Percentiles rank a stretch among this genome's conserved stretches.
These are phyloP conservation scores for Hydrozoanthus gracilis DNA, from an alignment of 92 coral and sea anemone genomes.

Conservation along the genomic window DNA sequence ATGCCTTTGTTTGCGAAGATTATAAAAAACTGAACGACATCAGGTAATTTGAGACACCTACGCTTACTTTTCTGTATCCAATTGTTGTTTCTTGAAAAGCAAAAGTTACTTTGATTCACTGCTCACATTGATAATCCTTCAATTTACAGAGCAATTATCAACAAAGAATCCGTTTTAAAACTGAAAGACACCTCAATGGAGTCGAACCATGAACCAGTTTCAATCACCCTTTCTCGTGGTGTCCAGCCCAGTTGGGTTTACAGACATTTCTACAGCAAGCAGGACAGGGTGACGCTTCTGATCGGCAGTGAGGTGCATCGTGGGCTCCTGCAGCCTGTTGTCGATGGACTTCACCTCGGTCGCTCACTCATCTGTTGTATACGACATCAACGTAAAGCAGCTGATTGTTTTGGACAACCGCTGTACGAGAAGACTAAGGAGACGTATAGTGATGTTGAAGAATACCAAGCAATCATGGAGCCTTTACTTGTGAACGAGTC, in stretches of 20 bases:
- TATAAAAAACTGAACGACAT: conserved; percentile 28
- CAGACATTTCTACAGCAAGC: conserved; percentile 67
- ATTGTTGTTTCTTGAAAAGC: not conserved
- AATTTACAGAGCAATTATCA: conserved; percentile 9
- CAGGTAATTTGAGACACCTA: not conserved
- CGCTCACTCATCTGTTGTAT: conserved; percentile 71
- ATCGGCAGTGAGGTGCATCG: conserved; percentile 71
- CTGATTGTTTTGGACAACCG: conserved; percentile 63
- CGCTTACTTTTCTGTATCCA: not conserved
- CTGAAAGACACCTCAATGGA: conserved; percentile 37
- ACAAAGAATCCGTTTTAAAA: conserved; percentile 31
- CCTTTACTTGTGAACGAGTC: conserved; percentile 88
- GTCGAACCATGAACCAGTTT: conserved; percentile 26
- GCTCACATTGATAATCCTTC: not conserved
- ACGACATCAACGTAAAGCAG: conserved; percentile 80
- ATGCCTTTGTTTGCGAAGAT: conserved; percentile 29
- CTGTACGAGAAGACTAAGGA: conserved; percentile 55
- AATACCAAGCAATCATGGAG: conserved; percentile 76
- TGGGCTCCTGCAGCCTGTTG: conserved; percentile 82
- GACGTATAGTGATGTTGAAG: conserved; percentile 63
- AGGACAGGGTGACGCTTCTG: conserved; percentile 62
- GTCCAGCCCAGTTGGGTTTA: conserved; percentile 17
- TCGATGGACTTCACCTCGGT: conserved; percentile 72
- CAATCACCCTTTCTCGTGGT: not conserved
- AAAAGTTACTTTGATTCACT: not conserved